Evolutionary conservation across 2,113 vertebrate species (phyloP).

Genomic region (Protobothrops mucrosquamatus): DNA sequence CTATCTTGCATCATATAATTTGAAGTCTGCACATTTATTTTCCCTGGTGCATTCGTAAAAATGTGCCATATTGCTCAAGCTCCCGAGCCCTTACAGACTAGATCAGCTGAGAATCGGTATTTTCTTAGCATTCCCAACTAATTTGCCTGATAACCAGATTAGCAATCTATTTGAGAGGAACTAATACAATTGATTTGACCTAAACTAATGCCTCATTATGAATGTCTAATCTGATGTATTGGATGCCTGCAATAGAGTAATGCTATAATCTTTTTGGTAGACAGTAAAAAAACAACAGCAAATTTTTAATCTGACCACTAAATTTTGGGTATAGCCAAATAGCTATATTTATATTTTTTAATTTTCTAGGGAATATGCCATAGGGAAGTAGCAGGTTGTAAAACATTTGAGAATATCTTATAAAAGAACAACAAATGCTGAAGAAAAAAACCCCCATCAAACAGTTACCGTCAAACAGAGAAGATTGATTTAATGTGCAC

Average conservation of each 20-base stretch:
- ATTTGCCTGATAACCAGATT: neutral
- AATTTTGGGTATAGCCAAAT: neutral
- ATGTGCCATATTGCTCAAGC: too few species aligned
- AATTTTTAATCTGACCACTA: neutral
- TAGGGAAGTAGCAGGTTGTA: neutral
- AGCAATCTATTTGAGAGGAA: neutral
- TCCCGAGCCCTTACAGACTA: fast-evolving
- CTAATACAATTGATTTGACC: neutral
- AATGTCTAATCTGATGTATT: neutral
- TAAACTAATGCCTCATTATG: slow-evolving; percentile 12
- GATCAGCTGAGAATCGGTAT: fast-evolving
- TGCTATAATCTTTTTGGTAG: neutral
- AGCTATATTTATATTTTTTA: neutral
- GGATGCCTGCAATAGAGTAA: neutral
- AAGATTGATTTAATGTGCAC: neutral
- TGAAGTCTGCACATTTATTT: neutral
- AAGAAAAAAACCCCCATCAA: neutral
- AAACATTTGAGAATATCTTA: neutral
- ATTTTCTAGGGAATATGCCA: neutral
- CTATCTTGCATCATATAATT: neutral
- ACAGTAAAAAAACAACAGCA: neutral
- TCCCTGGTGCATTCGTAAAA: fast-evolving
- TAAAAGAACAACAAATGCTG: neutral
- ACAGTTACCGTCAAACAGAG: neutral
- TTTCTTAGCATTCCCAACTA: neutral